These are phyloP conservation scores for Maniola jurtina DNA, from an alignment of 1,140 invertebrate species.

Conservation along the genomic window DNA sequence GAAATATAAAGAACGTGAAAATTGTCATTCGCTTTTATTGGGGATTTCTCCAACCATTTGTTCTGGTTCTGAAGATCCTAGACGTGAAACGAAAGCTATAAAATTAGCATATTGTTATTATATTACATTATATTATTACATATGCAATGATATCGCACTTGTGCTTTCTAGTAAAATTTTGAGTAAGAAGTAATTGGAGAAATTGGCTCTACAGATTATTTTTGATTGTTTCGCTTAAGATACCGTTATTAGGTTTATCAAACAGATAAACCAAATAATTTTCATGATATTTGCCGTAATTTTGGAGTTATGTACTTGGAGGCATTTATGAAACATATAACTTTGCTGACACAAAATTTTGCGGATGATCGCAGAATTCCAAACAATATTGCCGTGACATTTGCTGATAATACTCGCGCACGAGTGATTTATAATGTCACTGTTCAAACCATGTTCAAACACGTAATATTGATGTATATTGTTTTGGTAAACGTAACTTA, in stretches of 20 bases:
- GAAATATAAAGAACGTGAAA: background rate
- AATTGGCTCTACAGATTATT: too few species aligned
- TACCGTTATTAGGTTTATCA: background rate
- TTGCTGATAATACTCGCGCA: constrained; percentile 2
- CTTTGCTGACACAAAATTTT: background rate
- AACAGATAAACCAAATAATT: too few species aligned
- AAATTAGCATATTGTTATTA: background rate
- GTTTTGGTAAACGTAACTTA: background rate
- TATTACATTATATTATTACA: too few species aligned
- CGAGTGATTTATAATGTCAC: constrained; percentile 1
- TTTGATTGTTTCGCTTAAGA: background rate
- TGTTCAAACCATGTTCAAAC: constrained; percentile 2
- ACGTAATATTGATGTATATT: background rate
- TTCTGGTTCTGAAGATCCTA: background rate
- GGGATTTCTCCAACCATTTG: background rate
- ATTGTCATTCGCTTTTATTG: background rate
- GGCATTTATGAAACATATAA: constrained; percentile 3
- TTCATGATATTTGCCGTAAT: background rate
- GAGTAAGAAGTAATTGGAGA: too few species aligned
- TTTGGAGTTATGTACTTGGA: background rate
- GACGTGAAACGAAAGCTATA: background rate
- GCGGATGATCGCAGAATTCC: constrained; percentile 6
- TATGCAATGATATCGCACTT: background rate
- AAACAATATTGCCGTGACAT: constrained; percentile 10
- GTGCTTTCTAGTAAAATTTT: too few species aligned